Base-by-base conservation (phyloP, 2,888 invertebrate genomes). In the Podabrus alpinus region DNA sequence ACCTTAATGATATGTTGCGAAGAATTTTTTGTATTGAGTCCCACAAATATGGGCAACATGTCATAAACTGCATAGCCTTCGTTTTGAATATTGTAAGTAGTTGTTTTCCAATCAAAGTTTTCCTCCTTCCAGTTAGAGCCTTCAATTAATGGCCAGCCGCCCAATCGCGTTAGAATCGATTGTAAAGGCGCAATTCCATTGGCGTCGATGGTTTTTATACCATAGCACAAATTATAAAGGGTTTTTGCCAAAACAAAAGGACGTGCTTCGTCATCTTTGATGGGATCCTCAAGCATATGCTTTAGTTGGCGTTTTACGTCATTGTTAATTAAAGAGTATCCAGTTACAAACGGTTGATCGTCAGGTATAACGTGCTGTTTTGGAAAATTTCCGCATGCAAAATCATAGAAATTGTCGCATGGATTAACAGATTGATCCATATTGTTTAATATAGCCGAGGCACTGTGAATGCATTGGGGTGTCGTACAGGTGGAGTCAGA, bases 121-220 rank as follows among this genome's bases (percentile, higher is more conserved):
- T 86, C 86, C 3, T 92, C 91, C 79, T 92, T 90, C 97, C 97
- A 97, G 0, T 84, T 78, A 21, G 91, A 89, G 0, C 93, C 96
- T 79, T 93, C 93, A 59, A 97, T 88, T 15, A 95, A 93, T 0
- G 98, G 98, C 97, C 97, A 98, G 2, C 97, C 97, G 0, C 98
- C 97, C 21, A 98, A 89, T n/a, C 90, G 89, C 29, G 90, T 89
- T 71, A 97, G 87, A 84, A 96, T 92, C 0, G 90, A 88, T 70
- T 91, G 86, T 60, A 97, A 90, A 0, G 97, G 96, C 3, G 88
- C 87, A 62, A 94, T 86, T 0, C 95, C 97, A 68, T 93, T 90
- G 2, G 91, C 88, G 84, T 97, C 96, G 82, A 98, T 97, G 16
- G 92, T 87, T 79, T 92, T 92, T 87, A 93, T 92, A 85, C 97